These are phyloP conservation scores for Bubo blakistoni DNA, from an alignment of 2,113 vertebrate genomes.

Conservation along the genomic window DNA sequence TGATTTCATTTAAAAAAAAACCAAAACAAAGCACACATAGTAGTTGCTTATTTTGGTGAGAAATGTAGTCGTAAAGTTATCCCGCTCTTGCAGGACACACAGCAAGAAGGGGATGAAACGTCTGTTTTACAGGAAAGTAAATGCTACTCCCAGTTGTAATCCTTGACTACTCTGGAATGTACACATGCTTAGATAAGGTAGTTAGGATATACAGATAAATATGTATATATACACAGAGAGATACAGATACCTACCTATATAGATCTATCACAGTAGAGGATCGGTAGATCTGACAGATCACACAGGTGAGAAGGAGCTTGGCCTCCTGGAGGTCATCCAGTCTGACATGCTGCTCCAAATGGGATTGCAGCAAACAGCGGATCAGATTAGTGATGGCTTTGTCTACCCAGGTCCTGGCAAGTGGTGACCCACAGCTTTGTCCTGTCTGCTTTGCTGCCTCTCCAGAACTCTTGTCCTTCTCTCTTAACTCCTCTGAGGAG, in stretches of 20 bases:
- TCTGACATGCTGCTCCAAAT: not conserved
- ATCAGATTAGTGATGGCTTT: not conserved
- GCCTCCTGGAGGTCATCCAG: not conserved
- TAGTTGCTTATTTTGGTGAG: not conserved
- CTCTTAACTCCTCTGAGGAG: not conserved
- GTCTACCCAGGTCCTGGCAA: too few species aligned
- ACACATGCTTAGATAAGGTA: not conserved
- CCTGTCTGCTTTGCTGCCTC: not conserved
- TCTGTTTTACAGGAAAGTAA: not conserved
- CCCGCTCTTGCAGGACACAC: not conserved
- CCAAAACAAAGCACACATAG: not conserved
- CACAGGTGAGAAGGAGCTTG: not conserved
- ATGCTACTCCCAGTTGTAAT: not conserved
- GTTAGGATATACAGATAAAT: accelerated
- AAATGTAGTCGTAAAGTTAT: not conserved
- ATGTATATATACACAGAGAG: accelerated
- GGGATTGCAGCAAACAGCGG: not conserved
- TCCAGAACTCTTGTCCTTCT: not conserved
- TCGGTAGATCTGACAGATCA: not conserved
- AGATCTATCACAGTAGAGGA: accelerated
- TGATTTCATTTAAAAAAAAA: not conserved
- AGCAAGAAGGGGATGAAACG: not conserved
- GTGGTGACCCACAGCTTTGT: not conserved
- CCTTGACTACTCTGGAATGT: not conserved
- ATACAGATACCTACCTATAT: accelerated